A percentile compares a stretch with the other conserved stretches of the same genome.
phyloP scores from a whole-genome alignment of 2,113 vertebrate species.

The Pangasianodon hypophthalmus region DNA sequence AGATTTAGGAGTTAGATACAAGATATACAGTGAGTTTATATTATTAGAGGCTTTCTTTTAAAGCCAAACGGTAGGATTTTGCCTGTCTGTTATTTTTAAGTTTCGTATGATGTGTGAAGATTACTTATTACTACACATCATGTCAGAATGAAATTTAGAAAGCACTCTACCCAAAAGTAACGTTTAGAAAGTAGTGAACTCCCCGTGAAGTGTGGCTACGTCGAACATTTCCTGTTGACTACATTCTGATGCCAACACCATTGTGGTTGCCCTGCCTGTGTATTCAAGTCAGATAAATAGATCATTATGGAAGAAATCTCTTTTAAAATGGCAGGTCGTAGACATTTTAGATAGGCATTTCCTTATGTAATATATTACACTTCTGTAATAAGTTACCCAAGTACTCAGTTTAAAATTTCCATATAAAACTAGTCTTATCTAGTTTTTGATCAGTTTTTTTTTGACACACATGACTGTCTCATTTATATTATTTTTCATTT shows the following conservation, averaged over 20 bases:
- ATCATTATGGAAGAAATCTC: background rate
- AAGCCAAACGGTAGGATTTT: no score
- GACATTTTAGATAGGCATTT: background rate
- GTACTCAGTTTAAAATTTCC: background rate
- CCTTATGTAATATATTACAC: background rate
- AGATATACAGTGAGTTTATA: background rate
- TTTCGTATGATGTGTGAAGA: background rate
- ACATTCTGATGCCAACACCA: constrained; percentile 40
- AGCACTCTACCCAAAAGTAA: background rate
- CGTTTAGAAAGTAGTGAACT: constrained; percentile 1
- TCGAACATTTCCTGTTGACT: constrained; percentile 58
- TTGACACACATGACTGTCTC: background rate
- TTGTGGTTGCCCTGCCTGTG: constrained; percentile 14
- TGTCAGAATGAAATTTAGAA: background rate
- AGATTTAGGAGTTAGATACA: background rate
- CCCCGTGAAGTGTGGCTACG: constrained; percentile 37
- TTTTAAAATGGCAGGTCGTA: background rate
- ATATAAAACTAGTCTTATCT: background rate
- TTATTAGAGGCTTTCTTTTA: background rate
- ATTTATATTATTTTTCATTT: background rate
- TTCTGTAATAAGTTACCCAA: background rate
- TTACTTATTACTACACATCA: background rate
- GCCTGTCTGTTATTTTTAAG: background rate
- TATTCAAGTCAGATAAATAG: constrained; percentile 6
- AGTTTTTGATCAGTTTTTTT: background rate